Evolutionary conservation across 2,113 vertebrate genomes (phyloP).

Genomic region (Grus americana): DNA sequence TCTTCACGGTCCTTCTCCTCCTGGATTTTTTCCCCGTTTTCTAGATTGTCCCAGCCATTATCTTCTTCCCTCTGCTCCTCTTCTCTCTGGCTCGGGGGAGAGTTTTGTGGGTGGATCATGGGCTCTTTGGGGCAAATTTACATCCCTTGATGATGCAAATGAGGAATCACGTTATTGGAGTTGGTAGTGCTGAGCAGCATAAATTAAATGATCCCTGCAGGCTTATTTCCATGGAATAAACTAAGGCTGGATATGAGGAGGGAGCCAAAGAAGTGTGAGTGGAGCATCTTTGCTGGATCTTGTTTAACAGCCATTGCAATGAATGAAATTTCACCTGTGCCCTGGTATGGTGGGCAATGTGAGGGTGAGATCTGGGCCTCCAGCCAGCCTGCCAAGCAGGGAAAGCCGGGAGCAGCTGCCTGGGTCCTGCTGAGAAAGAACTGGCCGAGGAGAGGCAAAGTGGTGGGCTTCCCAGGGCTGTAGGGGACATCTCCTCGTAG

Average conservation of each 20-base stretch:
- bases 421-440: neutral
- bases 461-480: neutral
- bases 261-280: neutral
- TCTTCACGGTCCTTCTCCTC: neutral
- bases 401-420: neutral
- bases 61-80: neutral
- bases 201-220: neutral
- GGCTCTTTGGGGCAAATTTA: slow-evolving; percentile 19
- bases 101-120: neutral
- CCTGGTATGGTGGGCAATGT: neutral
- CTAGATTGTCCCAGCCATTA: neutral
- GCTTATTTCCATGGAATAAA: neutral
- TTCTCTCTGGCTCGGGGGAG: neutral
- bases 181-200: neutral
- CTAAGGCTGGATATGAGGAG: neutral
- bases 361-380: neutral
- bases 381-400: neutral
- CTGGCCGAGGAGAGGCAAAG: neutral
- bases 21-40: neutral
- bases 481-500: neutral
- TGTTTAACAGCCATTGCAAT: neutral
- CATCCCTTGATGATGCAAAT: slow-evolving; percentile 4
- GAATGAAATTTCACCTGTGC: neutral
- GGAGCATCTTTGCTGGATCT: neutral
- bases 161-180: neutral